Evolutionary conservation across 2,797 vertebrate species (phyloP).

Genomic region (Paratrypauchen microcephalus): DNA sequence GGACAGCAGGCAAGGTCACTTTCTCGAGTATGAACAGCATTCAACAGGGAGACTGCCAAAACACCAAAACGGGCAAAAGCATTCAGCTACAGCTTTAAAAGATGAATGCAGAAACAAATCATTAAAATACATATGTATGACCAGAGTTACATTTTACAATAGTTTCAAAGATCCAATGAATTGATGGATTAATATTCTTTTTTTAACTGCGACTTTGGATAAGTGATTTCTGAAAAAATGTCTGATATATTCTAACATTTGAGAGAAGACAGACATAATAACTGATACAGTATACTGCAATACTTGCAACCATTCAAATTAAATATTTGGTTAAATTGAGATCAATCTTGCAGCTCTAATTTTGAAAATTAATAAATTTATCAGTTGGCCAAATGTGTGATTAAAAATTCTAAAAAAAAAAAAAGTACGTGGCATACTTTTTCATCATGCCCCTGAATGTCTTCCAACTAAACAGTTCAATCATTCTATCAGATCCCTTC

Average conservation of each 20-base stretch:
- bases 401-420: neutral
- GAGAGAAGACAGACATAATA: neutral
- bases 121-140: constrained; percentile 30
- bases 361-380: neutral
- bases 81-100: constrained; percentile 36
- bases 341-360: no score
- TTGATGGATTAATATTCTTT: neutral
- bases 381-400: neutral
- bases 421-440: constrained; percentile 23
- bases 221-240: no score
- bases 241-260: no score
- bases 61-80: constrained; percentile 17
- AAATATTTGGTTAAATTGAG: no score
- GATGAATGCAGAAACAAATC: constrained; percentile 20
- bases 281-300: no score
- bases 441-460: constrained; percentile 46
- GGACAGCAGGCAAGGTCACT: constrained; percentile 67
- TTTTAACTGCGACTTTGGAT: no score
- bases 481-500: constrained; percentile 31
- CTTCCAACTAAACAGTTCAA: constrained; percentile 45
- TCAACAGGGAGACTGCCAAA: constrained; percentile 12
- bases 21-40: constrained; percentile 43
- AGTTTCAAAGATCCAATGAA: neutral
- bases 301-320: no score
- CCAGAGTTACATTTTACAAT: neutral